Conservation (phyloP, 2,797 vertebrate genomes). For the Gobio occitaniae region DNA sequence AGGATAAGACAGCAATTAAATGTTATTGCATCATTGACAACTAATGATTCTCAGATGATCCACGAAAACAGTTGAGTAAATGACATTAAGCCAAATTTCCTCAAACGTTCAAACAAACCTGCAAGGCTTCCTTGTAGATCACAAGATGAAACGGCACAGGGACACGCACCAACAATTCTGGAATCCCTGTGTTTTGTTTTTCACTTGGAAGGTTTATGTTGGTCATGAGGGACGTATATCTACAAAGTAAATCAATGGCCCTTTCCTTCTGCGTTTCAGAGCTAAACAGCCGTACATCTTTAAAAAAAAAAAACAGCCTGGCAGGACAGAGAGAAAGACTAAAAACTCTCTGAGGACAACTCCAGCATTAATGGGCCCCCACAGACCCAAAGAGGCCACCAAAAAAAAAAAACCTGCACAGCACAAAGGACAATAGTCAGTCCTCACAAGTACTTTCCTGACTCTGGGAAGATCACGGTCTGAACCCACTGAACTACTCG, state of each 20-base stretch:
- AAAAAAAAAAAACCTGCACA: neutral
- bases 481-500: constrained; percentile 32
- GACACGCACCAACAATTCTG: neutral
- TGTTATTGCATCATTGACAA: neutral
- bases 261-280: neutral
- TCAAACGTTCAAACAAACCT: constrained; percentile 3
- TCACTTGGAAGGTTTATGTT: constrained; percentile 28
- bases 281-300: neutral
- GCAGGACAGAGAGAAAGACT: neutral
- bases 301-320: constrained; percentile 6
- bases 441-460: constrained; percentile 13
- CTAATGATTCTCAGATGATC: neutral
- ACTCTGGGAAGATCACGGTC: constrained; percentile 16
- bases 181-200: constrained; percentile 20
- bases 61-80: neutral
- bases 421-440: constrained; percentile 25
- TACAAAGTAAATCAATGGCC: constrained; percentile 27
- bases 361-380: neutral
- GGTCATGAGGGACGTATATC: constrained; percentile 14
- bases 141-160: neutral
- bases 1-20: neutral
- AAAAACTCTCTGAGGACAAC: constrained; percentile 11
- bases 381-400: neutral
- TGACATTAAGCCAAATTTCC: neutral
- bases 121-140: neutral